Conservation (phyloP, 2,797 vertebrate species). For the Phoeniculus purpureus region DNA sequence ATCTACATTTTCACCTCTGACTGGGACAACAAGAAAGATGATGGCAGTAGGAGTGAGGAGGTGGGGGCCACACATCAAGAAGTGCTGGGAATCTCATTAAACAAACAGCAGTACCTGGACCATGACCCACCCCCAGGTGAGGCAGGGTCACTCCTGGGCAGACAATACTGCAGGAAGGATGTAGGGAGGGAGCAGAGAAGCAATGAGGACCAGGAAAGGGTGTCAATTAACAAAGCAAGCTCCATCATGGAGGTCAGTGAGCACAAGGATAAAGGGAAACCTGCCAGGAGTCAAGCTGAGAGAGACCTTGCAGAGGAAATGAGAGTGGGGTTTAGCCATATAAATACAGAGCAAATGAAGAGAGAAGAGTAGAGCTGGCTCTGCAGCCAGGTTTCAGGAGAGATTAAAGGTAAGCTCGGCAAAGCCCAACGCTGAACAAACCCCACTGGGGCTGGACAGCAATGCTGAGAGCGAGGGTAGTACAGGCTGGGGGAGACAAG, state of each 20-base stretch:
- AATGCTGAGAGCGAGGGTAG: not conserved
- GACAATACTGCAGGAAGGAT: not conserved
- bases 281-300: slow-evolving; percentile 58
- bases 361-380: slow-evolving; percentile 11
- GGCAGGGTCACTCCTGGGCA: not conserved
- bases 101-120: not conserved
- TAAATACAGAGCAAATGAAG: slow-evolving; percentile 8
- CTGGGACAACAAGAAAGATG: not conserved
- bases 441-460: accelerated
- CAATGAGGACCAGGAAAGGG: accelerated
- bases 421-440: not conserved
- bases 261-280: not conserved
- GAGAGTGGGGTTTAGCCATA: not conserved
- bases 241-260: not conserved
- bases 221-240: slow-evolving; percentile 17
- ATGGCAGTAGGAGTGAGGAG: not conserved
- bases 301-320: slow-evolving; percentile 45
- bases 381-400: not conserved
- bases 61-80: accelerated
- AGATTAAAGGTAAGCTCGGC: not conserved
- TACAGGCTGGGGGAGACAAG: not conserved
- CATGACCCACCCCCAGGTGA: not conserved
- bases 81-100: not conserved
- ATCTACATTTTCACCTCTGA: not conserved
- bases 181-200: not conserved